Base-by-base conservation (phyloP, 2,888 invertebrate genomes). In the Lampropteryx suffumata region DNA sequence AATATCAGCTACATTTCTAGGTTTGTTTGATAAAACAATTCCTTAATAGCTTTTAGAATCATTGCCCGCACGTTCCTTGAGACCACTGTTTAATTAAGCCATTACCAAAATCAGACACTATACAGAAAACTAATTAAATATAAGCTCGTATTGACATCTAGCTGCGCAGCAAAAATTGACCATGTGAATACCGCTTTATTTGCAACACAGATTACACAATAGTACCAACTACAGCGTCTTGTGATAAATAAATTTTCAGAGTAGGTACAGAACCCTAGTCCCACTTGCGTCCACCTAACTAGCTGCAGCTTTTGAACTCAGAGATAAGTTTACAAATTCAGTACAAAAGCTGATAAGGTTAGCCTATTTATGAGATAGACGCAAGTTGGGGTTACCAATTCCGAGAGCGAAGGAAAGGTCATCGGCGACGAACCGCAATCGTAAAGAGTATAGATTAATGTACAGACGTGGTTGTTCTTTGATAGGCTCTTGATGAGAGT, bases 161-260 rank as follows among this genome's bases (percentile, higher is more conserved):
- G 17, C 2, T 17, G 13, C 29, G 3, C 29, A 11, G 30, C 30
- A 32, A 32, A 7, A 13, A 13, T 7, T n/a, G n/a, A 3, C 9
- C 27, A 32, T 36, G 32, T 35, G 14, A 21, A 21, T 13, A n/a
- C 36, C 14, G 36, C 30, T 12, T 29, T 21, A 42, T 11, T 2
- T 2, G 32, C 17, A n/a, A 9, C 43, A 35, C 35, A 50, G 50
- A 44, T 11, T 44, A 40, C 27, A 28, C 12, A 21, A 24, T 14
- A 35, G 39, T 26, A 24, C 6, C 11, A 28, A 40, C 34, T 34
- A 37, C 26, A 57, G 55, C 40, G 53, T 52, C 46, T 57, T 51
- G 50, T 42, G 54, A 65, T 67, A 67, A 63, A 67, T 71, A 69
- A 64, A 64, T 61, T 48, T 49, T 45, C 30, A 27, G 35, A 46